Conservation (phyloP, 1,140 invertebrate species). For the Drosophila arawakana region DNA sequence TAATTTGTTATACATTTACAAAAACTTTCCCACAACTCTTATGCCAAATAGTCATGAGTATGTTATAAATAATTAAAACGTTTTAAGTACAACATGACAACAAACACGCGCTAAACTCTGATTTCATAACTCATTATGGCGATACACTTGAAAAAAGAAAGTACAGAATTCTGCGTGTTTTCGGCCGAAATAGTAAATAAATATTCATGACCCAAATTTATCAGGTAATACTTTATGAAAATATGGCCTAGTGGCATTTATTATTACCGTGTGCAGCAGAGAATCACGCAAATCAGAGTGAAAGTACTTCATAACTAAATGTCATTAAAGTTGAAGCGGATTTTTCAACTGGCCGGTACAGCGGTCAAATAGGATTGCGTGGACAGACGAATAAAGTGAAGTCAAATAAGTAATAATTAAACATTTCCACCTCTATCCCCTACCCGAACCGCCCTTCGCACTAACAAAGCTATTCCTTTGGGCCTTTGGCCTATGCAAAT, state of each 20-base stretch:
- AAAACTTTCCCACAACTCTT: too few relatives aligned
- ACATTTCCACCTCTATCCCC: conserved; percentile 25
- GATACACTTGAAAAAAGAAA: not conserved
- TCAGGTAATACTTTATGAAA: conserved; percentile 14
- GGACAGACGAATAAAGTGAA: conserved; percentile 57
- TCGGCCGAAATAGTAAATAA: conserved; percentile 4
- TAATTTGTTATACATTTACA: too few relatives aligned
- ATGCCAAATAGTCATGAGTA: too few relatives aligned
- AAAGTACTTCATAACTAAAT: conserved; percentile 62
- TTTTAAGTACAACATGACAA: too few relatives aligned
- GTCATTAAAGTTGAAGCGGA: conserved; percentile 63
- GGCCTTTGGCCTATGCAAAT: conserved; percentile 66
- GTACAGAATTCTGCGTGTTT: conserved; percentile 33
- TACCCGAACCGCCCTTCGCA: too few relatives aligned
- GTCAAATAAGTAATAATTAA: conserved; percentile 75
- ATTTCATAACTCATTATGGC: too few relatives aligned
- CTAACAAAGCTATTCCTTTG: not conserved
- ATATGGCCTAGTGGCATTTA: conserved; percentile 27
- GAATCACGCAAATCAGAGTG: conserved; percentile 55
- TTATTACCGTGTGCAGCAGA: conserved; percentile 14
- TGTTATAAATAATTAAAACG: too few relatives aligned
- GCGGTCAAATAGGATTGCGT: conserved; percentile 49
- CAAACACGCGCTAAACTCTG: too few relatives aligned
- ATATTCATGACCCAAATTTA: conserved; percentile 51
- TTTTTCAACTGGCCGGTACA: conserved; percentile 51